Conservation (phyloP, 2,888 invertebrate genomes). For the Hypomecis punctinalis region DNA sequence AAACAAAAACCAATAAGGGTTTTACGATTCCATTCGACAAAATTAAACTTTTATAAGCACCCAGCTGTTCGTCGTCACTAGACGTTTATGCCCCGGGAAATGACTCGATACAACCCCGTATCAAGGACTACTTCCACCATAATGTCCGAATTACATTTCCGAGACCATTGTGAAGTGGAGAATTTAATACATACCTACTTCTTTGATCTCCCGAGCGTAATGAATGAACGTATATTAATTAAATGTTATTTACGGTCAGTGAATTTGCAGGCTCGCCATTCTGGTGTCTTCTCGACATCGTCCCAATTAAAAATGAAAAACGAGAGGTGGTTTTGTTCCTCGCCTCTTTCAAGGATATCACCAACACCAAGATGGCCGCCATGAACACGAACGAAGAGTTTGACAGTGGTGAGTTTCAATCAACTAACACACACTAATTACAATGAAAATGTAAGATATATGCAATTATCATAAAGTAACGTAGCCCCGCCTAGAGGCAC, state of each 20-base stretch:
- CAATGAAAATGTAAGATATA: conserved; percentile 48
- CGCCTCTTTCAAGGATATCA: conserved; percentile 98
- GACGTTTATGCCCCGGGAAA: conserved; percentile 55
- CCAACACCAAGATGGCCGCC: conserved; percentile 95
- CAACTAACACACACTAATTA: conserved; percentile 48
- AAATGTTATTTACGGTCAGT: conserved; percentile 52
- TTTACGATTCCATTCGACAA: conserved; percentile 79
- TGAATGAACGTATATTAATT: conserved; percentile 43
- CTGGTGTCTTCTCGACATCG: conserved; percentile 98
- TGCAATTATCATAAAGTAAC: conserved; percentile 10
- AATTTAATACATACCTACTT: conserved; percentile 25
- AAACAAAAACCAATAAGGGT: conserved; percentile 77
- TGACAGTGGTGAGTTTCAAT: conserved; percentile 91
- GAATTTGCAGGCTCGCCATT: conserved; percentile 91
- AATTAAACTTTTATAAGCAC: conserved; percentile 80
- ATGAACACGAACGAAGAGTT: conserved; percentile 93
- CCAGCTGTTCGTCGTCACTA: conserved; percentile 68
- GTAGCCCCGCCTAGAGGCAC: conserved; percentile 46
- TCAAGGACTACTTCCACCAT: conserved; percentile 46
- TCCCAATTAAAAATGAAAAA: conserved; percentile 99
- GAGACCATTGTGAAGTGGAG: conserved; percentile 29
- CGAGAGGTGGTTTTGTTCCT: conserved; percentile 97
- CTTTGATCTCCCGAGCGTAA: conserved; percentile 24
- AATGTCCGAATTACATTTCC: conserved; percentile 36
- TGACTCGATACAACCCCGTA: conserved; percentile 42